Conservation (phyloP, 2,113 vertebrate species). For the Cinclus mexicanus region DNA sequence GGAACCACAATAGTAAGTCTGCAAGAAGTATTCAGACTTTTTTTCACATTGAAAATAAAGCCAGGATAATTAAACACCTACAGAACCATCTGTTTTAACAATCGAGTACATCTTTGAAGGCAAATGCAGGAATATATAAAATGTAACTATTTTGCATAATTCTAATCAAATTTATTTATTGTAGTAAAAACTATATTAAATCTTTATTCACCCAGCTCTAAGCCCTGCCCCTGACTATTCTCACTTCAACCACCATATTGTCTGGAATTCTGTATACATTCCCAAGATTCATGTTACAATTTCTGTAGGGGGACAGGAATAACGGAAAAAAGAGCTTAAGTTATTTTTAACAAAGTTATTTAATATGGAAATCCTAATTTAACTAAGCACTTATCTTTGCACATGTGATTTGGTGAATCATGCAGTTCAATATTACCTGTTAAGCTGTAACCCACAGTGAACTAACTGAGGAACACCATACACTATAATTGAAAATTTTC, state of each 20-base stretch:
- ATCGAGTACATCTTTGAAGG: background rate
- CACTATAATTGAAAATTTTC: background rate
- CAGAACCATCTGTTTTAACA: background rate
- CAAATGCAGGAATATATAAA: background rate
- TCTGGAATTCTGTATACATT: background rate
- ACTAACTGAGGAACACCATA: background rate
- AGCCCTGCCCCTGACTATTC: background rate
- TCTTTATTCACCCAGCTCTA: background rate
- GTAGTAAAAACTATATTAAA: background rate
- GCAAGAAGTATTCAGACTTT: background rate
- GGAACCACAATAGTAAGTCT: background rate
- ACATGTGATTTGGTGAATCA: slow-evolving; percentile 26
- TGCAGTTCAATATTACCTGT: background rate
- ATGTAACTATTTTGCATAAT: background rate
- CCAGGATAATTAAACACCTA: slow-evolving; percentile 10
- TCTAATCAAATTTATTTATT: background rate
- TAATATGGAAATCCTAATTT: slow-evolving; percentile 2
- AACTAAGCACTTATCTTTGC: background rate
- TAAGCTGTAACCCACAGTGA: slow-evolving; percentile 1
- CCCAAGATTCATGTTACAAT: background rate
- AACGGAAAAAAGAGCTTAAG: background rate
- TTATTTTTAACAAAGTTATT: slow-evolving; percentile 12
- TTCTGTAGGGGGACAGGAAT: accelerated
- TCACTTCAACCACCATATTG: background rate
- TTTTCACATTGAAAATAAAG: background rate